Evolutionary conservation across 2,113 vertebrate species (phyloP), one percentile per base, ranked within the genome.

Genomic region (Esox niger): DNA sequence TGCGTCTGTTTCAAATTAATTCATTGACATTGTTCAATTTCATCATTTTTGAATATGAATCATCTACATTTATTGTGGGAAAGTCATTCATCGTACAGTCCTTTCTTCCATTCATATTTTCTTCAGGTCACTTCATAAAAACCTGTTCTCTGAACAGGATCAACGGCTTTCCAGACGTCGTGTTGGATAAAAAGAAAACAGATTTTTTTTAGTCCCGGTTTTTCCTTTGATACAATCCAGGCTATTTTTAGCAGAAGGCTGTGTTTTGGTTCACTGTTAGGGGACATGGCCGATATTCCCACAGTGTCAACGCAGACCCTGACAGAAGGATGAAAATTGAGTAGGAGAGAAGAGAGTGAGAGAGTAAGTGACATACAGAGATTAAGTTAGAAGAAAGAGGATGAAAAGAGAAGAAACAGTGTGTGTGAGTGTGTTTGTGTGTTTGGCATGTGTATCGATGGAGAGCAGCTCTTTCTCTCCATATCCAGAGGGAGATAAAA

Each of bases 401-500:
- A 25, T 25, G 25, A 55, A 25, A 26, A 25, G 9, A 11, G 58
- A 29, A 17, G 38, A 43, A 4, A 43, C 10, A 38, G 35, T 1
- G 35, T 3, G 35, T 38, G 20, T 47, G 32, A 23, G 6, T 70
- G 13, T 26, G 10, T 52, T 27, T 35, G 32, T 46, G 60, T 56
- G 7, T 70, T 2, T 35, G 15, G 23, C n/a, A 11, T 29, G 55
- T 49, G 2, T 31, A 8, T 4, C 5, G 11, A 2, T 23, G 52
- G 47, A n/a, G 62, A 62, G n/a, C 32, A 33, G 23, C n/a, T 17
- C 57, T 70, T 71, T 73, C 26, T 65, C 67, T 26, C 30, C 47
- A 76, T 74, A 82, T 84, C 72, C 70, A 68, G 54, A 31, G 25
- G 64, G 52, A 65, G 70, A 79, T 83, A 75, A 82, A 84, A 82